Evolutionary conservation across 2,797 vertebrate species (phyloP), one percentile per base, ranked within the genome.

Genomic region (Amblyopsis hoosieri): DNA sequence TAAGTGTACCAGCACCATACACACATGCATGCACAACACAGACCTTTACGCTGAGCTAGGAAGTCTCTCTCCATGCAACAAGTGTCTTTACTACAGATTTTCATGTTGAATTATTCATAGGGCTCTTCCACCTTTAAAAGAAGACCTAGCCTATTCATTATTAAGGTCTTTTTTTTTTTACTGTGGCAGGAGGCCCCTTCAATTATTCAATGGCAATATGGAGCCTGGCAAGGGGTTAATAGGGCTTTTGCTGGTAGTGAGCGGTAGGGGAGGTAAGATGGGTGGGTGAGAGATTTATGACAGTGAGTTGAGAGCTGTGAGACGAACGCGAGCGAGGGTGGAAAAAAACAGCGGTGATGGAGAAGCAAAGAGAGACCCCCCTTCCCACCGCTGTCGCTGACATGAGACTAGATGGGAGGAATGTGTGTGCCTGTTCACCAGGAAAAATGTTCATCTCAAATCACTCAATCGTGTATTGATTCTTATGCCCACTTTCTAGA

Each of bases 121-220:
- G 73, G 84, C 76, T 83, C 88, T 87, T 90, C 82, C 87, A 87
- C 87, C 87, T 90, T 87, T 89, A 88, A 91, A 89, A 88, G 77
- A 89, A 47, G 54, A 57, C 76, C 68, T 62, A 76, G 74, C 80
- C 66, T 71, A 89, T 93, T 87, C 75, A 92, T 93, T 92, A 93
- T 94, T 87, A 72, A 93, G 71, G 23, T 23, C 23, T 50, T 66
- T 64, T 62, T 80, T 93, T 93, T 85, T 92, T 86, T 80, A 84
- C 85, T 74, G 72, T 61, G 80, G 82, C 80, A 72, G 80, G 79
- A 86, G 87, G 74, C 73, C 62, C 66, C 64, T 83, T 94, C 85
- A 93, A 93, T 92, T 92, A 93, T 94, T 93, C 72, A 93, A 72
- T 73, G 84, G 92, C 90, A 93, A 92, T 93, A 91, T 86, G 76